phyloP scores from a whole-genome alignment of 30 jellyfish, hydroid and myxozoan species.

The Turritopsis dohrnii region DNA sequence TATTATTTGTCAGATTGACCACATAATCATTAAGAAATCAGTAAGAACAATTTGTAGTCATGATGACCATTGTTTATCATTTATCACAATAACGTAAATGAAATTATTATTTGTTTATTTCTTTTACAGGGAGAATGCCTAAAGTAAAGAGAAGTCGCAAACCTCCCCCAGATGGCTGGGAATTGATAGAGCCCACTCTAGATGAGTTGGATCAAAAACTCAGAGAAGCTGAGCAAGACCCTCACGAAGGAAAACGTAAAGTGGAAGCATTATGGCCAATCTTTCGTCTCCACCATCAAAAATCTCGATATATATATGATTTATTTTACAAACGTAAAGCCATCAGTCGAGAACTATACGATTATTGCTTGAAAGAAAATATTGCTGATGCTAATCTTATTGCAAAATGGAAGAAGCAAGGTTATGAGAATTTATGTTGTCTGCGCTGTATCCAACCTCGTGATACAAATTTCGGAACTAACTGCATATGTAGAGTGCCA shows the following conservation, averaged over 20 bases:
- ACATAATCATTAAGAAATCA: too few species aligned
- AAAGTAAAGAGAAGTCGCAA: slow-evolving; percentile 84
- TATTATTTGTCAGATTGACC: too few species aligned
- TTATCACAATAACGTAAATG: too few species aligned
- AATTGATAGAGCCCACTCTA: slow-evolving; percentile 88
- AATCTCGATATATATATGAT: slow-evolving; percentile 89
- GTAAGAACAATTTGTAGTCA: too few species aligned
- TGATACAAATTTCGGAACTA: slow-evolving; percentile 93
- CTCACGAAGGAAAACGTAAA: slow-evolving; percentile 96
- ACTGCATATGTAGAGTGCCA: slow-evolving; percentile 94
- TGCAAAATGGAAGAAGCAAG: slow-evolving; percentile 98
- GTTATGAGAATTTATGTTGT: slow-evolving; percentile 91
- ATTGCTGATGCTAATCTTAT: slow-evolving; percentile 89
- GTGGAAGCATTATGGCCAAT: slow-evolving; percentile 95
- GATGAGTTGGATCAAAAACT: slow-evolving; percentile 91
- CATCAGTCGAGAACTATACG: slow-evolving; percentile 85
- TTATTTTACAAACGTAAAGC: slow-evolving; percentile 87
- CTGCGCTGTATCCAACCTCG: slow-evolving; percentile 90
- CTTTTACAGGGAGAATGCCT: slow-evolving; percentile 48
- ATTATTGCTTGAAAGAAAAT: slow-evolving; percentile 82
- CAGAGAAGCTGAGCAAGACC: slow-evolving; percentile 95
- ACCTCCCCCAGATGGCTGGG: slow-evolving; percentile 99
- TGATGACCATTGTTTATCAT: too few species aligned
- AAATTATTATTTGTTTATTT: too few species aligned
- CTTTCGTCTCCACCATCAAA: slow-evolving; percentile 86